phyloP scores from a whole-genome alignment of 2,113 vertebrate genomes.

The Oryzias woworae region DNA sequence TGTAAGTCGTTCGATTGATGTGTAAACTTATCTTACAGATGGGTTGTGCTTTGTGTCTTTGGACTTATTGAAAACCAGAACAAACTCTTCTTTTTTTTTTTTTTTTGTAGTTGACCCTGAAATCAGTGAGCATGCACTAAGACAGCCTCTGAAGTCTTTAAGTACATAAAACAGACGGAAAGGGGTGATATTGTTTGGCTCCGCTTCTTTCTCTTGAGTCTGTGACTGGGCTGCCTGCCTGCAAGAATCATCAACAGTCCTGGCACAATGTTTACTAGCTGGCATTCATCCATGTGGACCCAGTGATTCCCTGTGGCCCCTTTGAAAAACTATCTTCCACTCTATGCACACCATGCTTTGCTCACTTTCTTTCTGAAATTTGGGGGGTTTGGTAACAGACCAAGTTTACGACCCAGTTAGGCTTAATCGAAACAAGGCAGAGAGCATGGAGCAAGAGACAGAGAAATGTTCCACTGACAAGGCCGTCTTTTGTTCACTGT shows the following conservation, averaged over 20 bases:
- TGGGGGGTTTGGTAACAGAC: conserved; percentile 55
- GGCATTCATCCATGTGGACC: conserved; percentile 57
- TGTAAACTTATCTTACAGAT: conserved; percentile 6
- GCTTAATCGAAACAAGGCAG: conserved; percentile 71
- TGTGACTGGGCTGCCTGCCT: conserved; percentile 38
- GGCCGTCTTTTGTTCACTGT: conserved; percentile 45
- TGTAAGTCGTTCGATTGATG: conserved; percentile 23
- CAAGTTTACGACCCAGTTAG: conserved; percentile 69
- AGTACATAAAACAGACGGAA: conserved; percentile 37
- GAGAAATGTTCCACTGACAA: conserved; percentile 46
- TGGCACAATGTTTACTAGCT: conserved; percentile 59
- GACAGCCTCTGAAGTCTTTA: conserved; percentile 25
- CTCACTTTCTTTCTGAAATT: conserved; percentile 39
- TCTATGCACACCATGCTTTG: conserved; percentile 18
- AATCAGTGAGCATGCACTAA: conserved; percentile 19
- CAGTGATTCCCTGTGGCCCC: conserved; percentile 49
- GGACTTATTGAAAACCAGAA: conserved; percentile 12
- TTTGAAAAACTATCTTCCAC: conserved; percentile 39
- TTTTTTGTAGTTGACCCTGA: conserved; percentile 11
- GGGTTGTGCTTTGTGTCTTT: conserved; percentile 12
- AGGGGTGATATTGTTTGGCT: conserved; percentile 38
- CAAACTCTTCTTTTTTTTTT: neutral
- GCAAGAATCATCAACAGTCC: conserved; percentile 54
- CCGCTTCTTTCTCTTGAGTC: conserved; percentile 24
- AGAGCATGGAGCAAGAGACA: conserved; percentile 31